Evolutionary conservation across 2,797 vertebrate species (phyloP), one percentile per base, ranked within the genome.

Genomic region (Synanceia verrucosa): DNA sequence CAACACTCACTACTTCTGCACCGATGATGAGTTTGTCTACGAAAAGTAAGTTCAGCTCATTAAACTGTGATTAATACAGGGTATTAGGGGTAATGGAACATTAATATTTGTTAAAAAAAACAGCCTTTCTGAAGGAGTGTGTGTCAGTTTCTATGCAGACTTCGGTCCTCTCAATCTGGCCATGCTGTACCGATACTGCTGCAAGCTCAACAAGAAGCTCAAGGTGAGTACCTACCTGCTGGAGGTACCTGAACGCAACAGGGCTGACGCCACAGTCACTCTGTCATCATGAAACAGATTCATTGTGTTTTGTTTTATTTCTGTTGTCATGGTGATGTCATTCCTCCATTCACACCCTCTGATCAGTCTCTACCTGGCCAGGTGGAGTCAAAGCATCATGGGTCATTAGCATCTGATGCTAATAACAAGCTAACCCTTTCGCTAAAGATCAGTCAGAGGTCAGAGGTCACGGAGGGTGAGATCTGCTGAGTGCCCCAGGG

Each of bases 1-100:
- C 58, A 97, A 99, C 88, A 98, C 96, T 0, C 97, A 99, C 91
- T 99, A 98, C 92, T 99, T 99, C 93, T 97, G 96, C 91, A 98
- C 96, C 0, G 98, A 99, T 12, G 98, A 99, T 41, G 97, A 99
- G 73, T 95, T 99, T 76, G 86, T 97, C 57, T 99, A 99, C 79
- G 97, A 99, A 75, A 99, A 98, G 98, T 99, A 95, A 97, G 97
- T 95, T 4, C 9, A 33, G 47, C 14, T 26, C 13, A 8, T 26
- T 48, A 6, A 29, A 10, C 26, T 29, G 23, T 48, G 4, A 52
- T 52, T 5, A 33, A 33, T 31, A 19, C n/a, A n/a, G n/a, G n/a
- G n/a, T n/a, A n/a, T n/a, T n/a, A n/a, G n/a, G n/a, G n/a, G n/a
- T n/a, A n/a, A n/a, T n/a, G n/a, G n/a, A n/a, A n/a, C n/a, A n/a